Base-by-base conservation (phyloP, 2,888 invertebrate species). In the Meiosimyza decipiens region DNA sequence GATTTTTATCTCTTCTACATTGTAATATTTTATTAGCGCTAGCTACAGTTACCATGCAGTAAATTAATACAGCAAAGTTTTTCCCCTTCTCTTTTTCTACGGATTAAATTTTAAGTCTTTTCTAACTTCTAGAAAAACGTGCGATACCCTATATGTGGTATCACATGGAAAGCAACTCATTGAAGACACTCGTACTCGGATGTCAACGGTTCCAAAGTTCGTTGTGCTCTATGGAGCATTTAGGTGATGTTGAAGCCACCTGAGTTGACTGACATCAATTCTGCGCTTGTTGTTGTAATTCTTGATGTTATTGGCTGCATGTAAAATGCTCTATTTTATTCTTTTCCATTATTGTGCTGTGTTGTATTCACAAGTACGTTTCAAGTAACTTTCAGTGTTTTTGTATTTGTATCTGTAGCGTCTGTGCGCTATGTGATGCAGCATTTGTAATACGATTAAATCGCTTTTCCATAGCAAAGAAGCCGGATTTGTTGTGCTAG, bases 181-280 rank as follows among this genome's bases (percentile, higher is more conserved):
- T 40, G 9, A 7, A 40, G 40, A 40, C 2, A 40, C 40, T 40
- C 40, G 40, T 7, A 6, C 1, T 40, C 40, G 40, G 1, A 40
- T 40, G 40, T 40, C 6, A 51, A 18, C 11, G 52, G 16, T 64
- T 64, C 40, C 22, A 66, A 28, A 64, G 66, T 66, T 66, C 66
- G 66, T 40, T 66, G 66, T 66, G 66, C 66, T 66, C 54, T 66
- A 54, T 33, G 66, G 28, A 64, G 51, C 50, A 64, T 49, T 49
- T 64, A 50, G 64, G 64, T 64, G 47, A 64, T 15, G 64, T 51
- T 51, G 51, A 18, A 22, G 28, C 57, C 50, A 64, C 64, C 18
- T 64, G 51, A 28, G 49, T 64, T 52, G 64, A 51, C 64, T 64
- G 64, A 64, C 64, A 64, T 64, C 51, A 52, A 13, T 64, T 15